phyloP scores from a whole-genome alignment of 2,888 invertebrate genomes.

The Amphipyra tragopoginis region DNA sequence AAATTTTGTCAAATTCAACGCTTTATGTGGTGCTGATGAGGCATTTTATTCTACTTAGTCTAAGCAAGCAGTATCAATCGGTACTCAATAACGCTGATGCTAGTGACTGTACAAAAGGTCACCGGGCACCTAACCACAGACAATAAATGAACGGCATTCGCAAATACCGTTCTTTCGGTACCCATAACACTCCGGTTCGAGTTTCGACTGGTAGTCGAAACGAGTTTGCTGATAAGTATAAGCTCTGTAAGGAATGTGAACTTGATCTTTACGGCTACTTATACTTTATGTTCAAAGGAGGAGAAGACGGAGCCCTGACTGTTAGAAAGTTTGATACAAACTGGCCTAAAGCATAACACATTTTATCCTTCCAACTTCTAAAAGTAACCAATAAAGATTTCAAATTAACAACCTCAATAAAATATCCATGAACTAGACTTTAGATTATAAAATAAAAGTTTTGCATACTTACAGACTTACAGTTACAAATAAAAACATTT shows the following conservation, averaged over 20 bases:
- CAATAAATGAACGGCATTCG: constrained; percentile 53
- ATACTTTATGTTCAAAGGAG: constrained; percentile 5
- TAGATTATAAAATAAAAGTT: neutral
- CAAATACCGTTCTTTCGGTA: constrained; percentile 49
- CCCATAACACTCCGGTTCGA: constrained; percentile 34
- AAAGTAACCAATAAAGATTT: constrained; percentile 6
- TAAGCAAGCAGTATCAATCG: neutral
- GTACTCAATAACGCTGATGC: constrained; percentile 1
- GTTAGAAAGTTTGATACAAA: neutral
- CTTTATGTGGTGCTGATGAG: neutral
- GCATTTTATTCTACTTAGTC: neutral
- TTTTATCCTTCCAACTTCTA: neutral
- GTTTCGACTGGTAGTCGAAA: constrained; percentile 24
- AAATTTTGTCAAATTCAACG: neutral
- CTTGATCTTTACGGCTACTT: constrained; percentile 11
- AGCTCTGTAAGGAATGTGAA: constrained; percentile 32
- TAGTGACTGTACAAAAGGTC: constrained; percentile 4
- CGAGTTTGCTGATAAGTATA: constrained; percentile 35
- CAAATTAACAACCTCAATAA: constrained; percentile 1
- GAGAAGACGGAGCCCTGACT: neutral
- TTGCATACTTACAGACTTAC: no score
- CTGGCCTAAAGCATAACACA: no score
- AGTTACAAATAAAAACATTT: constrained; percentile 8
- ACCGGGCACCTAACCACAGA: constrained; percentile 44
- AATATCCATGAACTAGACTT: constrained; percentile 15